Evolutionary conservation across 2,888 invertebrate genomes (phyloP), one percentile per base, ranked within the genome.

Genomic region (Palloptera scutellata): DNA sequence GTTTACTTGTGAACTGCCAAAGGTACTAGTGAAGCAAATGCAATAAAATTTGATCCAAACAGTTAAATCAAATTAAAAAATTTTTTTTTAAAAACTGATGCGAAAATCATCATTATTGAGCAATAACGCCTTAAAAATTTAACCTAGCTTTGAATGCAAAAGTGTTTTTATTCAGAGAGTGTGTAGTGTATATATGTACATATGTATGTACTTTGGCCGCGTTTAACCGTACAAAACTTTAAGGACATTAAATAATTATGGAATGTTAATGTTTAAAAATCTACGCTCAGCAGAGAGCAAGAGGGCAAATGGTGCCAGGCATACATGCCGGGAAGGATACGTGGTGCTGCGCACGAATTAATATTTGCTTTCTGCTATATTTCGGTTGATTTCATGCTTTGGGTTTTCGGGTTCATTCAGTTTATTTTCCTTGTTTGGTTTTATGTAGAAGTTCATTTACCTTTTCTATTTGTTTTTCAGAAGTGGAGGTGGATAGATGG

Each of bases 191-290:
- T n/a, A n/a, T n/a, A n/a, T n/a, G n/a, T n/a, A n/a, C n/a, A n/a
- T n/a, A n/a, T n/a, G n/a, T n/a, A n/a, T n/a, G n/a, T n/a, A n/a
- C n/a, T n/a, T n/a, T n/a, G n/a, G n/a, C n/a, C n/a, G n/a, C n/a
- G n/a, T n/a, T n/a, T n/a, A 10, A 11, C 8, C 55, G 48, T 30
- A 6, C 30, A 55, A 57, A 59, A 55, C 63, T 64, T 67, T 59
- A 67, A 67, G 60, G 67, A 42, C 64, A 64, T 67, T 41, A 63
- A 67, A 64, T 54, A 64, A 60, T 63, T 54, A 63, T 51, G 63
- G 64, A 64, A 48, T 19, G 17, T 63, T 67, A 66, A 60, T 54
- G 58, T 42, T 61, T n/a, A 41, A 60, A 30, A 60, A 60, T 60
- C 45, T 60, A 48, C 60, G 45, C 48, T 60, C 48, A 19, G 17